Percentiles rank a stretch among this genome's conserved stretches.
These are phyloP conservation scores for Vanessa cardui DNA, from an alignment of 2,888 invertebrate genomes.

Conservation along the genomic window DNA sequence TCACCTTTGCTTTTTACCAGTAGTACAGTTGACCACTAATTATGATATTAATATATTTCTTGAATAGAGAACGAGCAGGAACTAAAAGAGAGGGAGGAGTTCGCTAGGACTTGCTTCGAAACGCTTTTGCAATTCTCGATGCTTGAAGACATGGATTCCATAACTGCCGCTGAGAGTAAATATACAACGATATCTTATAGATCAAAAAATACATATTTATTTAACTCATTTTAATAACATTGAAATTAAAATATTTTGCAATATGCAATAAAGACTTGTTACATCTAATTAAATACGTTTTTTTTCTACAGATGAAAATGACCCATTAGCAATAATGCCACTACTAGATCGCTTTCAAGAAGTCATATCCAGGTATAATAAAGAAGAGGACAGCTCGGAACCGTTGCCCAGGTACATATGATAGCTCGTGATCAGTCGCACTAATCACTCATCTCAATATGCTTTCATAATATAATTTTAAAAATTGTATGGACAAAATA, in stretches of 20 bases:
- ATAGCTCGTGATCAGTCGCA: neutral
- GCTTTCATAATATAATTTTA: too few species aligned
- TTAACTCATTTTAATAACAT: neutral
- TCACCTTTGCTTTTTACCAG: too few species aligned
- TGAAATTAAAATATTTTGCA: too few species aligned
- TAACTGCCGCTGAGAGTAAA: slow-evolving; percentile 77
- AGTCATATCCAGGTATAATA: slow-evolving; percentile 91
- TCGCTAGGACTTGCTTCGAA: slow-evolving; percentile 98
- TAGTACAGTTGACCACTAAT: slow-evolving; percentile 32
- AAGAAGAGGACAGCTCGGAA: slow-evolving; percentile 63
- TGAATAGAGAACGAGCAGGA: slow-evolving; percentile 88
- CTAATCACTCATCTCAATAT: neutral
- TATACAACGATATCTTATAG: slow-evolving; percentile 14
- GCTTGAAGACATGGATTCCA: slow-evolving; percentile 86
- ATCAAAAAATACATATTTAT: too few species aligned
- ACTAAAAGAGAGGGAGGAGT: slow-evolving; percentile 94
- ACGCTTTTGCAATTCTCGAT: slow-evolving; percentile 96
- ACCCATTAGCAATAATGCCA: slow-evolving; percentile 93
- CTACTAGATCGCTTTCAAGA: slow-evolving; percentile 96
- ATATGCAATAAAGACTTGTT: too few species aligned
- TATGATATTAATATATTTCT: slow-evolving; percentile 28
- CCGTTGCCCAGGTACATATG: slow-evolving; percentile 63
- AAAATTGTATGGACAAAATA: too few species aligned
- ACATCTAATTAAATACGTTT: neutral
- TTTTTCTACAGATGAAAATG: slow-evolving; percentile 60